Conservation (phyloP, 2,888 invertebrate genomes). For the Epirrita christyi region DNA sequence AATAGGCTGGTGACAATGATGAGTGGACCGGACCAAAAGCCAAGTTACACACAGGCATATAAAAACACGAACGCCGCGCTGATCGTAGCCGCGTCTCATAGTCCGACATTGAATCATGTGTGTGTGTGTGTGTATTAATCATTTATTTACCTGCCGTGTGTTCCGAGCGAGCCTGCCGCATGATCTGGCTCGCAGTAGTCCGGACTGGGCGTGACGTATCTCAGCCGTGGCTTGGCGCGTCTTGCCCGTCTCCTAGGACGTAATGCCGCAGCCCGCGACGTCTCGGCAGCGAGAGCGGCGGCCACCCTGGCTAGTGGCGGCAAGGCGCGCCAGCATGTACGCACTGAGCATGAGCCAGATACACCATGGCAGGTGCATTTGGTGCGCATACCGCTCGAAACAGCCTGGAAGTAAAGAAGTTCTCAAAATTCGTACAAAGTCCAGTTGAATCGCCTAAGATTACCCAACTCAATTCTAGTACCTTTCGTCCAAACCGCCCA, state of each 20-base stretch:
- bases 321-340: slow-evolving; percentile 92
- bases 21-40: too few relatives aligned
- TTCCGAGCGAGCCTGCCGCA: slow-evolving; percentile 90
- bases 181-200: slow-evolving; percentile 92
- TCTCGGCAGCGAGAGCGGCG: slow-evolving; percentile 73
- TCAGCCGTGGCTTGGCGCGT: slow-evolving; percentile 85
- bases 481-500: slow-evolving; percentile 90
- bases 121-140: too few relatives aligned
- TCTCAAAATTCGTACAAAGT: not conserved
- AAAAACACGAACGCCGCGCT: too few relatives aligned
- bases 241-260: slow-evolving; percentile 62
- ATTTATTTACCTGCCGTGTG: slow-evolving; percentile 87
- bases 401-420: slow-evolving; percentile 75
- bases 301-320: slow-evolving; percentile 87
- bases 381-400: slow-evolving; percentile 80
- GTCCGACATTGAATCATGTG: too few relatives aligned
- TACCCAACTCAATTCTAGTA: slow-evolving; percentile 50
- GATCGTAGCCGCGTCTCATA: too few relatives aligned
- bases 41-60: too few relatives aligned
- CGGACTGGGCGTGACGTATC: slow-evolving; percentile 92
- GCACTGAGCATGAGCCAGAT: slow-evolving; percentile 92
- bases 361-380: slow-evolving; percentile 95
- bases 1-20: too few relatives aligned
- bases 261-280: slow-evolving; percentile 72
- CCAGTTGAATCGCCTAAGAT: too few relatives aligned